A percentile compares a stretch with the other conserved stretches of the same genome.
Conservation (phyloP, 2,888 invertebrate species). For the Nomada ferruginata region DNA sequence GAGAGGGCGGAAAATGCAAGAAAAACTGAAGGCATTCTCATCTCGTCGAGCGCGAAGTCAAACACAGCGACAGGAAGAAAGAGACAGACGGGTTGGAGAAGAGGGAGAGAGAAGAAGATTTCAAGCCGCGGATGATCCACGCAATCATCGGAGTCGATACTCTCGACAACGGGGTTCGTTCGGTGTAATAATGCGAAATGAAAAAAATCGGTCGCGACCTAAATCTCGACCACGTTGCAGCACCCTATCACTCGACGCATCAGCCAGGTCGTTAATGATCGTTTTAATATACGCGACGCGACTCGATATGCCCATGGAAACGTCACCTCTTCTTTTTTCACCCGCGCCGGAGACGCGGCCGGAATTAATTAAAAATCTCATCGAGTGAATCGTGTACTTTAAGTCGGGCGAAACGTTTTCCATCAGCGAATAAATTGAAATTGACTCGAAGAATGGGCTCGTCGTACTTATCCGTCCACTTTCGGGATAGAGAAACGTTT, state of each 20-base stretch:
- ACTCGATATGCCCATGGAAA: slow-evolving; percentile 11
- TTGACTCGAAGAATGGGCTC: slow-evolving; percentile 13
- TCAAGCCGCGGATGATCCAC: slow-evolving; percentile 23
- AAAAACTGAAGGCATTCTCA: not conserved
- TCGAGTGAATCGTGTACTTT: slow-evolving; percentile 42
- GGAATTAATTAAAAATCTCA: slow-evolving; percentile 55
- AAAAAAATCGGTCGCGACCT: slow-evolving; percentile 60
- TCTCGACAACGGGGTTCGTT: slow-evolving; percentile 13
- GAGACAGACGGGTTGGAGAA: not conserved
- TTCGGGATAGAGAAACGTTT: slow-evolving; percentile 6
- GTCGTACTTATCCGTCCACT: slow-evolving; percentile 26
- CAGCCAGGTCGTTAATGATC: slow-evolving; percentile 41
- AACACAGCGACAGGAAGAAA: not conserved
- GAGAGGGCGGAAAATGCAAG: not conserved
- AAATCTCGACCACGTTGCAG: slow-evolving; percentile 35
- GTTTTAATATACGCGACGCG: slow-evolving; percentile 36
- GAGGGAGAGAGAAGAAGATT: not conserved
- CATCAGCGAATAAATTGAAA: slow-evolving; percentile 49
- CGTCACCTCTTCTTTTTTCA: slow-evolving; percentile 9
- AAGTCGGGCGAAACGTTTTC: slow-evolving; percentile 48
- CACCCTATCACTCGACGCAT: slow-evolving; percentile 39
- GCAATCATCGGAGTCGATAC: slow-evolving; percentile 30
- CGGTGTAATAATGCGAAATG: slow-evolving; percentile 38
- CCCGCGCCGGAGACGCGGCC: not conserved
- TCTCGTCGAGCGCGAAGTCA: not conserved